A percentile compares a stretch with the other conserved stretches of the same genome.
phyloP scores from a whole-genome alignment of 2,797 vertebrate genomes.

The Sardinella longiceps region DNA sequence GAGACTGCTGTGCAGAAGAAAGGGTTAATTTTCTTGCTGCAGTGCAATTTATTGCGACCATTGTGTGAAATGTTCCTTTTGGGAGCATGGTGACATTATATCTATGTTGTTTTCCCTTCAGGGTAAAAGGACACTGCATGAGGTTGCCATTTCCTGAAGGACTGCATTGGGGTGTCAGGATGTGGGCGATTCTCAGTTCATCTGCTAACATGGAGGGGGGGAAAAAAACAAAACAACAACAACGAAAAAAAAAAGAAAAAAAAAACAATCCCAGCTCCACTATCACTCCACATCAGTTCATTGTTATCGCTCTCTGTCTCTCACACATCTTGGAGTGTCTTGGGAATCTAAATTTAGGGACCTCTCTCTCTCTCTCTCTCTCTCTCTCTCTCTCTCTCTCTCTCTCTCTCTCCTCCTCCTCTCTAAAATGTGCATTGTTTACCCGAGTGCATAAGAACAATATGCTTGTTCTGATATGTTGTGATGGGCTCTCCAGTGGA shows the following conservation, averaged over 20 bases:
- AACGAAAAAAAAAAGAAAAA: neutral
- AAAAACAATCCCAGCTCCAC: neutral
- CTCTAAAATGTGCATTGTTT: neutral
- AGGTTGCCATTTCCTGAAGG: constrained; percentile 20
- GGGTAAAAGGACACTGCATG: constrained; percentile 13
- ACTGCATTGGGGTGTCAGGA: neutral
- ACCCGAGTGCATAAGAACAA: constrained; percentile 2
- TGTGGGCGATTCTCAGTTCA: constrained; percentile 1
- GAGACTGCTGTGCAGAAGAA: neutral
- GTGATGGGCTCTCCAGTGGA: neutral
- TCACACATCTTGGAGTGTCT: neutral
- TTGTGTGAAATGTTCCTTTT: constrained; percentile 21
- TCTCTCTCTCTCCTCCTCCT: neutral
- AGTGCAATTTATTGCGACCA: constrained; percentile 7
- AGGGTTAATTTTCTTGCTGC: constrained; percentile 9
- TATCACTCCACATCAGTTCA: neutral
- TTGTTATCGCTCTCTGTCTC: neutral
- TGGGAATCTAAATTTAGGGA: neutral
- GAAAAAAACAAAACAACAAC: neutral
- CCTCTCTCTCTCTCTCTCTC: neutral
- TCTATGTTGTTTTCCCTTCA: constrained; percentile 21
- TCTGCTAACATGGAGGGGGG: neutral
- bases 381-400: neutral
- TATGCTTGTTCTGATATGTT: constrained; percentile 8
- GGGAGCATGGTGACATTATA: constrained; percentile 21